Evolutionary conservation across 2,797 vertebrate species (phyloP).

Genomic region (Ctenochaetus hawaiiensis): DNA sequence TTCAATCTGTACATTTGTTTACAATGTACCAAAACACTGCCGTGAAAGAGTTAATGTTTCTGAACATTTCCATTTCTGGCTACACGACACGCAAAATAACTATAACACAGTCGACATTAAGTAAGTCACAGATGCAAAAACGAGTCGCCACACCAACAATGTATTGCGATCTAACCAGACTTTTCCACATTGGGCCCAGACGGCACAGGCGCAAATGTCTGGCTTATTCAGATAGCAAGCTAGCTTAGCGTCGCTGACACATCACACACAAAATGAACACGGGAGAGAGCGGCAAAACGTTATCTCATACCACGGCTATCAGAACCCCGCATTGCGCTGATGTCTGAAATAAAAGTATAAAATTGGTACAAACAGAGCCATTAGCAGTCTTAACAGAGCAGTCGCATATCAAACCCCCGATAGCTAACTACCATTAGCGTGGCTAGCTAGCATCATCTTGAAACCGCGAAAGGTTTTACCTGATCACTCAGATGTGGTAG

Average conservation of each 20-base stretch:
- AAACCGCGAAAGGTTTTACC: constrained; percentile 85
- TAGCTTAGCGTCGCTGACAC: constrained; percentile 63
- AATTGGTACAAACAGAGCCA: not conserved
- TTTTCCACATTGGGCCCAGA: constrained; percentile 66
- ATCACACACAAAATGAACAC: constrained; percentile 12
- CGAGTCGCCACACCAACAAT: not conserved
- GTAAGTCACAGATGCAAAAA: not conserved
- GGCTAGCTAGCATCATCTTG: constrained; percentile 73
- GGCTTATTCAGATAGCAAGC: constrained; percentile 56
- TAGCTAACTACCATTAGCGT: constrained; percentile 53
- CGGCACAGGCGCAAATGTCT: constrained; percentile 56
- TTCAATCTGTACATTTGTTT: not conserved
- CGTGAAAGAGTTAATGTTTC: not conserved
- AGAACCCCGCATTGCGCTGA: rapidly evolving
- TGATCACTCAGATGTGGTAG: constrained; percentile 74
- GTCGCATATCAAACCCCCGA: constrained; percentile 29
- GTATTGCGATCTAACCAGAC: not conserved
- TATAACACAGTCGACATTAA: not conserved
- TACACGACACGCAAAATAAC: not conserved
- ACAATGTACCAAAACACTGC: constrained; percentile 1
- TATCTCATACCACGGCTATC: not conserved
- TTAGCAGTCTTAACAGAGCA: constrained; percentile 51
- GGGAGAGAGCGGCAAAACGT: not conserved
- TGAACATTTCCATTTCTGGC: not conserved
- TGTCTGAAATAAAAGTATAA: not conserved